These are phyloP conservation scores for Tursiops truncatus DNA, from an alignment of 2,113 vertebrate species.

Conservation along the genomic window DNA sequence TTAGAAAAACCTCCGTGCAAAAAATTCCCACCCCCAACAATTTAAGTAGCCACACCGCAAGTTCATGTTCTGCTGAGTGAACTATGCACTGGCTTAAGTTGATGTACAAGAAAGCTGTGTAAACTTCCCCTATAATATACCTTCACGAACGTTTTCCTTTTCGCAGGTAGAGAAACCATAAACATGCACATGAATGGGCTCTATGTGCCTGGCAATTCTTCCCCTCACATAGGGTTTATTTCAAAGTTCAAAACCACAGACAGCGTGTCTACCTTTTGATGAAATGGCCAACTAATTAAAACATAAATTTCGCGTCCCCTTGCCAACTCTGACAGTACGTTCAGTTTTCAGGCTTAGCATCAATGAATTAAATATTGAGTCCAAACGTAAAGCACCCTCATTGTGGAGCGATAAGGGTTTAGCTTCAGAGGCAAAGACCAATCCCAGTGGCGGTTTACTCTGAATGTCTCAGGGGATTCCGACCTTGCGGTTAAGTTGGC, in stretches of 20 bases:
- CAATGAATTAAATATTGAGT: conserved; percentile 70
- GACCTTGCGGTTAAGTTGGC: background rate
- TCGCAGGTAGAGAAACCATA: conserved; percentile 83
- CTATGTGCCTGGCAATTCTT: conserved; percentile 81
- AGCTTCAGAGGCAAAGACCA: background rate
- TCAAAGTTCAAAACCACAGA: conserved; percentile 86
- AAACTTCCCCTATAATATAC: conserved; percentile 70
- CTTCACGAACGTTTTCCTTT: conserved; percentile 80
- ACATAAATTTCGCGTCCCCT: conserved; percentile 79
- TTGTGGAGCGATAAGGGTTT: background rate
- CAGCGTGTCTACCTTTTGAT: conserved; percentile 84
- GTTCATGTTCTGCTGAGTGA: conserved; percentile 49
- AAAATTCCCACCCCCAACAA: background rate
- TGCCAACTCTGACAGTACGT: conserved; percentile 80
- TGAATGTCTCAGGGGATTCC: background rate
- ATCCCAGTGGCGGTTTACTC: background rate
- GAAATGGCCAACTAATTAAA: conserved; percentile 87
- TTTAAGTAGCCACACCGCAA: background rate
- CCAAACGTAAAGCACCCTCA: conserved; percentile 25
- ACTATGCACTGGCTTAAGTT: conserved; percentile 52
- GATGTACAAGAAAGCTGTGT: conserved; percentile 71
- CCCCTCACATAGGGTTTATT: conserved; percentile 82
- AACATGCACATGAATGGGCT: conserved; percentile 84
- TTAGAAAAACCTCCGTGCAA: conserved; percentile 52
- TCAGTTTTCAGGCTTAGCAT: conserved; percentile 57